Evolutionary conservation across 2,113 vertebrate genomes (phyloP).

Genomic region (Ceyx melanurus): DNA sequence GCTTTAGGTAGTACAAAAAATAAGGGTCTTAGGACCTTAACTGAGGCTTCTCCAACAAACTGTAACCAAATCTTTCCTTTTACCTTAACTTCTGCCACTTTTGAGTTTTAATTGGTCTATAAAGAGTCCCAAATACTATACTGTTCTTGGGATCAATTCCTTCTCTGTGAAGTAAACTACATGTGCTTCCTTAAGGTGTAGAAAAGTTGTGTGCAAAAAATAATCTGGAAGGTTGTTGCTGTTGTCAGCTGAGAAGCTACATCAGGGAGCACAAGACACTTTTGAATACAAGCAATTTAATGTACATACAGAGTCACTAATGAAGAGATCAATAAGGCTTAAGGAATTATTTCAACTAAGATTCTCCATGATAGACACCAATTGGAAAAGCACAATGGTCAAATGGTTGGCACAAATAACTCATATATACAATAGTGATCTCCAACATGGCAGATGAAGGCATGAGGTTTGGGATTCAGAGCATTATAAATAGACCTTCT

Average conservation of each 20-base stretch:
- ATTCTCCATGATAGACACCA: not conserved
- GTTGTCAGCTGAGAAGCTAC: not conserved
- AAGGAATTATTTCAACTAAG: not conserved
- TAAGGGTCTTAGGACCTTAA: not conserved
- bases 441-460: not conserved
- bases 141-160: not conserved
- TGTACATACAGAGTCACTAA: not conserved
- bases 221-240: not conserved
- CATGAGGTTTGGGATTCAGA: not conserved
- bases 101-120: constrained; percentile 14
- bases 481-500: not conserved
- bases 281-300: not conserved
- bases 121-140: constrained; percentile 2
- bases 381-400: not conserved
- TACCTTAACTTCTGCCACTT: not conserved
- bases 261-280: not conserved
- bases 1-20: not conserved
- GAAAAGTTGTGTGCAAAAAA: not conserved
- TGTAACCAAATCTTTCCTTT: not conserved
- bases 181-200: not conserved
- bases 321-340: not conserved
- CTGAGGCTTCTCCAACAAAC: not conserved
- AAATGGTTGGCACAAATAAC: not conserved
- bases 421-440: not conserved
- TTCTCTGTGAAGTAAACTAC: constrained; percentile 8